Conservation (phyloP, 2,797 vertebrate genomes). For the Fringilla coelebs region DNA sequence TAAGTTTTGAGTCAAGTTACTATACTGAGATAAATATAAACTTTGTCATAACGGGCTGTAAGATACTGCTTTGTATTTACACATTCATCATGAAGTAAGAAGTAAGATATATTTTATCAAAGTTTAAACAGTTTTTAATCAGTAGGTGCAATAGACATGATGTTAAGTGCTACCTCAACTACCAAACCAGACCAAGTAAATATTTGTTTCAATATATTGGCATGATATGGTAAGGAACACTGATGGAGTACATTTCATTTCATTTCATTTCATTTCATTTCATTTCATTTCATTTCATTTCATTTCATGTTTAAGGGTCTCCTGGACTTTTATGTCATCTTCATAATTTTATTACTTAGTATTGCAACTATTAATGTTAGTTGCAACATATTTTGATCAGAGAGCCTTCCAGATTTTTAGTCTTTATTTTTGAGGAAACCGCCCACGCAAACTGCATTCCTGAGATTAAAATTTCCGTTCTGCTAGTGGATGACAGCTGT, state of each 20-base stretch:
- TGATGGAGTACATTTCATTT: not conserved
- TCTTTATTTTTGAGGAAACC: not conserved
- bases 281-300: not conserved
- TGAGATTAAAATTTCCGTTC: not conserved
- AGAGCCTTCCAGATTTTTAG: not conserved
- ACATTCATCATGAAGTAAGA: not conserved
- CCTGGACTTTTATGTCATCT: not conserved
- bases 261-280: not conserved
- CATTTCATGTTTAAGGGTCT: not conserved
- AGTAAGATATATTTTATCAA: not conserved
- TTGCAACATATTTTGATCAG: not conserved
- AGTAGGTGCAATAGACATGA: not conserved
- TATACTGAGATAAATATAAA: not conserved
- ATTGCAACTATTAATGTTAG: not conserved
- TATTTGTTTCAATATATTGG: not conserved
- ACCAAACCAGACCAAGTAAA: not conserved
- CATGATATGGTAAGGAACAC: not conserved
- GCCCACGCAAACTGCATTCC: not conserved
- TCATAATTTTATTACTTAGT: not conserved
- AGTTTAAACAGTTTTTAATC: not conserved
- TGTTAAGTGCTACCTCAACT: not conserved
- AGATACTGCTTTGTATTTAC: not conserved
- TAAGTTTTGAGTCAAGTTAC: not conserved
- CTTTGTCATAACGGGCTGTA: not conserved
- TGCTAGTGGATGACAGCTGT: not conserved